These are phyloP conservation scores for Capromys pilorides DNA, from an alignment of 2,797 vertebrate species.

Conservation along the genomic window DNA sequence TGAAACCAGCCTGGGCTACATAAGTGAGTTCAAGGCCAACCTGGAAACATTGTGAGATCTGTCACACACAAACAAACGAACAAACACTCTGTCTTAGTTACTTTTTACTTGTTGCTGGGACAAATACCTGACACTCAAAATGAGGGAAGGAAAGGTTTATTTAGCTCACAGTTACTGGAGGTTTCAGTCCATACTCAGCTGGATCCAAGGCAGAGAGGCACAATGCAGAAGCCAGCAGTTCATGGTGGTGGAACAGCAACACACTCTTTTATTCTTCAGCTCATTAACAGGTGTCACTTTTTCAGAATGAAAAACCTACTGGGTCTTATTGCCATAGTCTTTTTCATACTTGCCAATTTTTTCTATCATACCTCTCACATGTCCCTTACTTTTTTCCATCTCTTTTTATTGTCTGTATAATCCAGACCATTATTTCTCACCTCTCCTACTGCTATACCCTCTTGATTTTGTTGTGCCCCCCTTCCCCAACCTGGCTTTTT, in stretches of 20 bases:
- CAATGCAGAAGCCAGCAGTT: no score
- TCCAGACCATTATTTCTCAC: conserved; percentile 18
- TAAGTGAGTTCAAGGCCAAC: not conserved
- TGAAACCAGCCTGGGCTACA: not conserved
- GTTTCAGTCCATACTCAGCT: no score
- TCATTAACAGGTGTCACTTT: conserved; percentile 10
- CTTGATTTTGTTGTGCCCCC: not conserved
- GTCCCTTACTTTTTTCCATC: not conserved
- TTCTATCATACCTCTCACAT: conserved; percentile 26
- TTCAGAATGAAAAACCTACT: conserved; percentile 12
- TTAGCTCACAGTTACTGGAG: no score
- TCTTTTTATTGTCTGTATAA: not conserved
- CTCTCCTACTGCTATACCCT: not conserved
- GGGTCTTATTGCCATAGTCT: not conserved
- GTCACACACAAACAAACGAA: no score
- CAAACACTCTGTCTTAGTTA: no score
- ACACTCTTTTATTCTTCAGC: conserved; percentile 2
- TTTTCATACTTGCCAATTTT: not conserved
- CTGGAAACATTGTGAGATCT: not conserved
- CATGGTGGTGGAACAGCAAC: no score
- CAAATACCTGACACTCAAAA: no score
- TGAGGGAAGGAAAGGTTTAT: no score
- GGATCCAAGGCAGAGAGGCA: no score
- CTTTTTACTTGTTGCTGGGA: no score
- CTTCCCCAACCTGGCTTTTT: not conserved